Percentiles rank a stretch among this genome's conserved stretches.
These are phyloP conservation scores for Gorsachius goisagi DNA, from an alignment of 2,113 vertebrate genomes.

Conservation along the genomic window DNA sequence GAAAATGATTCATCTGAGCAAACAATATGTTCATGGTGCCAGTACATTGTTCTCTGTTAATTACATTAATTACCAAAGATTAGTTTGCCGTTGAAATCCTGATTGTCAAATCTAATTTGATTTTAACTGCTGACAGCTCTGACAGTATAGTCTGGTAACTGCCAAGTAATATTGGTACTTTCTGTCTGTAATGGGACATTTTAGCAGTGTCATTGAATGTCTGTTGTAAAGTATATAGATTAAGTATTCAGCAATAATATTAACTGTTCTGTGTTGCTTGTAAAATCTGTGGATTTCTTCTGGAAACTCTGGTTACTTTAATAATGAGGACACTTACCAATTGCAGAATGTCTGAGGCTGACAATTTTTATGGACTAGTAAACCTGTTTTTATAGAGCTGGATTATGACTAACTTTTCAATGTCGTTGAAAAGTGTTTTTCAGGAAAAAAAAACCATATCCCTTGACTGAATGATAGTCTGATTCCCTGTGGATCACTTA, in stretches of 20 bases:
- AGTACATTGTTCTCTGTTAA: conserved; percentile 39
- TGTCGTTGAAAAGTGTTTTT: not conserved
- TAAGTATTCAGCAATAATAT: not conserved
- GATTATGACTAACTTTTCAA: not conserved
- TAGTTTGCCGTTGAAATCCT: conserved; percentile 31
- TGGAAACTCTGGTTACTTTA: not conserved
- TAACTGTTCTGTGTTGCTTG: not conserved
- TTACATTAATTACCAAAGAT: conserved; percentile 59
- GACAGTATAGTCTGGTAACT: not conserved
- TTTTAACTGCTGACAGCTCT: conserved; percentile 4
- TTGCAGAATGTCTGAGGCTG: not conserved
- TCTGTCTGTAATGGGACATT: not conserved
- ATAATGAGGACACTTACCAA: not conserved
- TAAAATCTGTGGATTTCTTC: not conserved
- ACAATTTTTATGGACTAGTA: not conserved
- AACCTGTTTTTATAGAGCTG: not conserved
- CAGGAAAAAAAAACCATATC: not conserved
- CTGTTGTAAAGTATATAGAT: not conserved
- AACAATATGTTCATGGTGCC: conserved; percentile 29
- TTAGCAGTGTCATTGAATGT: not conserved
- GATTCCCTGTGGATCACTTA: not conserved
- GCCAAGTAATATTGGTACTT: not conserved
- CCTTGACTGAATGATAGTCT: not conserved
- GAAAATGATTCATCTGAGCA: conserved; percentile 38
- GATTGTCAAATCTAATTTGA: conserved; percentile 36